phyloP scores from a whole-genome alignment of 2,888 invertebrate genomes.

The Idaea aversata region DNA sequence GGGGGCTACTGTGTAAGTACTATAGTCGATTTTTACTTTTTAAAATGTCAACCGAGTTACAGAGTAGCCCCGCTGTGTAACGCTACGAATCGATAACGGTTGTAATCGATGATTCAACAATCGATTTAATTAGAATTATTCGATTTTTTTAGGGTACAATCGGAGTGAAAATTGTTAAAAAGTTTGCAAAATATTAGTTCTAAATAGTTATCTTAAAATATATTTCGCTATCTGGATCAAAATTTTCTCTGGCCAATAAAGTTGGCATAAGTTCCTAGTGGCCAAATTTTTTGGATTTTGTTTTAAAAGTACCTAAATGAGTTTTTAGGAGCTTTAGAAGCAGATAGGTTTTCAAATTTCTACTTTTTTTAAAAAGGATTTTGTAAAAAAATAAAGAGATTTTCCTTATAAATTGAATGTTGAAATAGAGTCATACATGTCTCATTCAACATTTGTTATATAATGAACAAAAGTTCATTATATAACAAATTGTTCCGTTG shows the following conservation, averaged over 20 bases:
- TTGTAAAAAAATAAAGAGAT: too few species aligned
- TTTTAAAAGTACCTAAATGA: background rate
- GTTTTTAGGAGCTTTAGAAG: background rate
- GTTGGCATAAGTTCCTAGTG: too few species aligned
- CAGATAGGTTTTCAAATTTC: background rate
- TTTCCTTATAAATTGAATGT: too few species aligned
- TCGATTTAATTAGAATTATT: slow-evolving; percentile 75
- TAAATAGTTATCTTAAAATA: background rate
- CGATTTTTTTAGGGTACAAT: slow-evolving; percentile 57
- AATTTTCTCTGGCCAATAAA: background rate
- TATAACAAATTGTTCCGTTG: too few species aligned
- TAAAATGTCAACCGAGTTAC: slow-evolving; percentile 23
- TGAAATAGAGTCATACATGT: too few species aligned
- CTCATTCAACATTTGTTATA: too few species aligned
- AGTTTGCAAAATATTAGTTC: background rate
- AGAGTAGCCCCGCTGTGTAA: slow-evolving; percentile 52
- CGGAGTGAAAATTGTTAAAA: slow-evolving; percentile 24
- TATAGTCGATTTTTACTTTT: slow-evolving; percentile 11
- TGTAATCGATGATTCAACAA: slow-evolving; percentile 75
- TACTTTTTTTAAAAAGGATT: too few species aligned
- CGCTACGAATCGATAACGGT: slow-evolving; percentile 52
- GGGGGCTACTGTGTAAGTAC: background rate
- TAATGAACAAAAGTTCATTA: too few species aligned
- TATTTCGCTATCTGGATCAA: background rate
- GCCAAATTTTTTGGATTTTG: background rate